A percentile compares a stretch with the other conserved stretches of the same genome.
Conservation (phyloP, 2,797 vertebrate species). For the Phalloptychus januarius region DNA sequence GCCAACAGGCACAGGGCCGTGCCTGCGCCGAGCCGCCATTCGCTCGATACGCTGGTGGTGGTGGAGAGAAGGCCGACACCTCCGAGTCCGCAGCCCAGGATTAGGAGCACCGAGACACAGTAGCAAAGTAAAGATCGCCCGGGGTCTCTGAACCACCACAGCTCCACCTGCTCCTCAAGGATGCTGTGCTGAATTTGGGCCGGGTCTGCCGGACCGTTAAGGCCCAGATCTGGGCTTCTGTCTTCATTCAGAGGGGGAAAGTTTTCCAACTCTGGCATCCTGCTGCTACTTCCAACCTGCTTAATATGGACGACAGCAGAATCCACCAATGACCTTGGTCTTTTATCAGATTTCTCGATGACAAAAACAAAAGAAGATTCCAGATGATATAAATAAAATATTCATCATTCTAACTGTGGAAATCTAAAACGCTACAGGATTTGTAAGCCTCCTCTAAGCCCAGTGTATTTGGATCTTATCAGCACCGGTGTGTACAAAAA, state of each 20-base stretch:
- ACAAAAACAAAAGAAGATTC: not conserved
- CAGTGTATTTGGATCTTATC: constrained; percentile 20
- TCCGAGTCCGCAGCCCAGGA: constrained; percentile 89
- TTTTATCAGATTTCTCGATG: not conserved
- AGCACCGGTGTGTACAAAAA: not conserved
- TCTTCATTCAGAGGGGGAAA: constrained; percentile 66
- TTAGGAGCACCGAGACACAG: constrained; percentile 86
- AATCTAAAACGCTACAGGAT: constrained; percentile 1
- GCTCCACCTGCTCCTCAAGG: constrained; percentile 94
- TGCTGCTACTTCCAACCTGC: constrained; percentile 49
- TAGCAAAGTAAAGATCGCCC: constrained; percentile 93
- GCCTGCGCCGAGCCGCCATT: constrained; percentile 92
- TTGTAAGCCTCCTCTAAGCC: constrained; percentile 10
- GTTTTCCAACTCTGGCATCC: constrained; percentile 87
- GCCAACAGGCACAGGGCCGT: constrained; percentile 92
- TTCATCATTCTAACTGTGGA: constrained; percentile 1
- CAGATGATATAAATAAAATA: not conserved
- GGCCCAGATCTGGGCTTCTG: constrained; percentile 48
- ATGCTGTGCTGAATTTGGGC: constrained; percentile 87
- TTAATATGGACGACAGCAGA: constrained; percentile 44
- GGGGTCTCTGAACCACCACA: constrained; percentile 97
- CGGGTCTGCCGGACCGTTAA: constrained; percentile 75
- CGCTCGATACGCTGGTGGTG: constrained; percentile 93
- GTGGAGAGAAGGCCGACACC: constrained; percentile 93
- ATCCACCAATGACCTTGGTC: constrained; percentile 19